Conservation (phyloP, 2,797 vertebrate species). For the Argya squamiceps region DNA sequence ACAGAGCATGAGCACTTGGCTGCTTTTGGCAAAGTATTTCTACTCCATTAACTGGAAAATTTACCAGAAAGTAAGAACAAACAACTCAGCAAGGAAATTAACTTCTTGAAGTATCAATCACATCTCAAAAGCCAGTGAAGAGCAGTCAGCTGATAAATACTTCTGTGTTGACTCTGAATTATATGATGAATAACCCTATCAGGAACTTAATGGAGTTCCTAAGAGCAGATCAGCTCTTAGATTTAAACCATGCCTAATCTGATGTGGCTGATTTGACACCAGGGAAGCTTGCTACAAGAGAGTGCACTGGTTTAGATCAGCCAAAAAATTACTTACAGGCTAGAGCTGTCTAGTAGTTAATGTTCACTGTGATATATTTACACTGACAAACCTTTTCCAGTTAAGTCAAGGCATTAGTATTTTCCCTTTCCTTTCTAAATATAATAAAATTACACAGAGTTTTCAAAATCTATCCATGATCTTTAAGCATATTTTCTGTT, state of each 20-base stretch:
- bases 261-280: neutral
- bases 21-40: slow-evolving; percentile 29
- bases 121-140: neutral
- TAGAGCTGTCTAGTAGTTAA: neutral
- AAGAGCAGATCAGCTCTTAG: neutral
- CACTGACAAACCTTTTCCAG: neutral
- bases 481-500: neutral
- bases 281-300: neutral
- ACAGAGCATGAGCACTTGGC: slow-evolving; percentile 13
- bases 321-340: neutral
- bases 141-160: slow-evolving; percentile 1
- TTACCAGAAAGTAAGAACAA: slow-evolving; percentile 26
- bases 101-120: slow-evolving; percentile 15
- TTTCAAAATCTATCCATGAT: neutral
- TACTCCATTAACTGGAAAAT: neutral
- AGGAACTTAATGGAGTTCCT: neutral
- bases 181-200: neutral
- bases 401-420: neutral
- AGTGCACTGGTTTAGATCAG: neutral
- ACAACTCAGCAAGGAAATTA: slow-evolving; percentile 17
- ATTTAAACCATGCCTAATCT: neutral
- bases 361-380: neutral
- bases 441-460: neutral
- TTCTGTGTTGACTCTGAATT: neutral
- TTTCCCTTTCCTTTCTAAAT: neutral